phyloP scores from a whole-genome alignment of 2,113 vertebrate species.

The Oreotrochilus melanogaster region DNA sequence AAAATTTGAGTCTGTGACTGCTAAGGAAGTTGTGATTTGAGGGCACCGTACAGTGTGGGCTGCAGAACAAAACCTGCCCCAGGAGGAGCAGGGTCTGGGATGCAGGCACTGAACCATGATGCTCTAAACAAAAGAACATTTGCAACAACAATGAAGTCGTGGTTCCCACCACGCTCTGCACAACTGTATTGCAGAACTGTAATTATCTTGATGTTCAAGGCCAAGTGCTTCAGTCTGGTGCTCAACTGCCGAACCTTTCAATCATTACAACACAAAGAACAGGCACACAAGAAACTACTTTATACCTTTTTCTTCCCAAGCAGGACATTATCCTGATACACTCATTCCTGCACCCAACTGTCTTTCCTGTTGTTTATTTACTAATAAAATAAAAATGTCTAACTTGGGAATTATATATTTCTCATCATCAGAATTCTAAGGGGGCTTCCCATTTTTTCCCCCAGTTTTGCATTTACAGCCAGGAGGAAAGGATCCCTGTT shows the following conservation, averaged over 20 bases:
- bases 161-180: conserved; percentile 27
- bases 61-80: neutral
- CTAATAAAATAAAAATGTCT: neutral
- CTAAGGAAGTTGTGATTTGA: rapidly evolving
- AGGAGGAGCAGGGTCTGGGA: neutral
- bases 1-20: neutral
- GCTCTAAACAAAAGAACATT: conserved; percentile 68
- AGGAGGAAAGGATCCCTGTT: neutral
- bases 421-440: neutral
- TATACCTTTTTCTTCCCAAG: neutral
- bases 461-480: neutral
- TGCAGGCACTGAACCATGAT: conserved; percentile 29
- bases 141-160: conserved; percentile 44
- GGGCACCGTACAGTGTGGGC: neutral
- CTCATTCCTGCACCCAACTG: neutral
- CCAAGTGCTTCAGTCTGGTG: conserved; percentile 17
- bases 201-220: conserved; percentile 40
- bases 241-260: conserved; percentile 30
- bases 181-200: neutral
- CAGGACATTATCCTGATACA: neutral
- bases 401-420: neutral
- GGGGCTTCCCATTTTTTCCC: neutral
- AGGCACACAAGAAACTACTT: neutral
- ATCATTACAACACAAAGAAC: neutral
- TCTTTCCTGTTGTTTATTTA: neutral